Evolutionary conservation across 2,888 invertebrate species (phyloP).

Genomic region (Melinaea menophilus): DNA sequence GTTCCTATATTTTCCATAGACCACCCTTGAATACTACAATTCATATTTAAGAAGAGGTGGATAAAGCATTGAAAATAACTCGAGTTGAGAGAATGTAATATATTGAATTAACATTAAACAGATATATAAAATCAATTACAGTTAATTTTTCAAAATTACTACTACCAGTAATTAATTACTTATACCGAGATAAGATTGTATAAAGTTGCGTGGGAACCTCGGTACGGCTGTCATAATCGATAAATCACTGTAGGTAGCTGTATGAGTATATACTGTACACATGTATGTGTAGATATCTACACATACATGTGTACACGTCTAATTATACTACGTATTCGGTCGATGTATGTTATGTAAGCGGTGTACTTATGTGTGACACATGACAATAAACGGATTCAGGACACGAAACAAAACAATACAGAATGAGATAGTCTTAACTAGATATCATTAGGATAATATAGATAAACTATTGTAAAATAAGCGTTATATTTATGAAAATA

Average conservation of each 20-base stretch:
- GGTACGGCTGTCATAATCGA: not conserved
- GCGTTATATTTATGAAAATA: not conserved
- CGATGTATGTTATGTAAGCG: too few relatives aligned
- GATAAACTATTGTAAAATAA: not conserved
- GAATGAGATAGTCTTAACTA: too few relatives aligned
- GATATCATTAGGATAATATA: too few relatives aligned
- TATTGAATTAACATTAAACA: not conserved
- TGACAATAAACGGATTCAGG: too few relatives aligned
- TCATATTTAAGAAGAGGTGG: not conserved
- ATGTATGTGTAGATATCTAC: not conserved
- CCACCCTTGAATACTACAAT: slow-evolving; percentile 47
- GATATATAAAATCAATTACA: not conserved
- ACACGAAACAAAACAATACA: too few relatives aligned
- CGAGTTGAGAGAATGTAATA: not conserved
- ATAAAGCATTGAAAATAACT: not conserved
- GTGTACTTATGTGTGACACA: too few relatives aligned
- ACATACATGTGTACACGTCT: too few relatives aligned
- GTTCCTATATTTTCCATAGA: slow-evolving; percentile 50
- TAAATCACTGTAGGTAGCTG: not conserved
- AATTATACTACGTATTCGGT: too few relatives aligned
- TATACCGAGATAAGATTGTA: slow-evolving; percentile 4
- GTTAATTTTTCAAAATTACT: slow-evolving; percentile 4
- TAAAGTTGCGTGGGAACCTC: not conserved
- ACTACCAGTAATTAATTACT: slow-evolving; percentile 1
- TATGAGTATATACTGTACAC: not conserved